A percentile compares a stretch with the other conserved stretches of the same genome.
These are phyloP conservation scores for Drosophila asahinai DNA, from an alignment of 1,140 invertebrate genomes.

Conservation along the genomic window DNA sequence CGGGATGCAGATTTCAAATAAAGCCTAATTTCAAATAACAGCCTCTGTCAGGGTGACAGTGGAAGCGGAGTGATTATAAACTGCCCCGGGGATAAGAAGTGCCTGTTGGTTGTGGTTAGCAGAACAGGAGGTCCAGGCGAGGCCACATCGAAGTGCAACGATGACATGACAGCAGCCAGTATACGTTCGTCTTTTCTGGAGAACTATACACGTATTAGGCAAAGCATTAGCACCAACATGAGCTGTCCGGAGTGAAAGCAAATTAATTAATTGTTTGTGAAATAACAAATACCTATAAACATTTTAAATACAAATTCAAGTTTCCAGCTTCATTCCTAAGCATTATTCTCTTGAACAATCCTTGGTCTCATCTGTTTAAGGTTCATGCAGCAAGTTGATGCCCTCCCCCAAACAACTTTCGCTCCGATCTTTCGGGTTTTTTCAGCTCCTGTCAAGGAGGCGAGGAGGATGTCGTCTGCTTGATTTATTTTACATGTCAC, in stretches of 20 bases:
- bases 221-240: background rate
- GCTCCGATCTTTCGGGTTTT: slow-evolving; percentile 35
- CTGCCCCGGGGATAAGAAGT: too few species aligned
- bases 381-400: slow-evolving; percentile 16
- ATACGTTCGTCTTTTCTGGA: background rate
- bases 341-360: background rate
- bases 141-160: background rate
- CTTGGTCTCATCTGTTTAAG: slow-evolving; percentile 28
- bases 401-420: slow-evolving; percentile 17
- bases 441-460: slow-evolving; percentile 35
- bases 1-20: too few species aligned
- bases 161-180: background rate
- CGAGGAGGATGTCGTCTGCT: slow-evolving; percentile 43
- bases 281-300: too few species aligned
- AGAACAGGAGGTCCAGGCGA: background rate
- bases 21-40: too few species aligned
- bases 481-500: slow-evolving; percentile 83
- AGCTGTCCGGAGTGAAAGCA: background rate
- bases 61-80: background rate
- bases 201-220: background rate
- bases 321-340: background rate
- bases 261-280: too few species aligned
- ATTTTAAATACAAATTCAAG: too few species aligned
- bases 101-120: background rate
- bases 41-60: background rate